Base-by-base conservation (phyloP, 1,140 invertebrate species). In the Medauroidea extradentata region DNA sequence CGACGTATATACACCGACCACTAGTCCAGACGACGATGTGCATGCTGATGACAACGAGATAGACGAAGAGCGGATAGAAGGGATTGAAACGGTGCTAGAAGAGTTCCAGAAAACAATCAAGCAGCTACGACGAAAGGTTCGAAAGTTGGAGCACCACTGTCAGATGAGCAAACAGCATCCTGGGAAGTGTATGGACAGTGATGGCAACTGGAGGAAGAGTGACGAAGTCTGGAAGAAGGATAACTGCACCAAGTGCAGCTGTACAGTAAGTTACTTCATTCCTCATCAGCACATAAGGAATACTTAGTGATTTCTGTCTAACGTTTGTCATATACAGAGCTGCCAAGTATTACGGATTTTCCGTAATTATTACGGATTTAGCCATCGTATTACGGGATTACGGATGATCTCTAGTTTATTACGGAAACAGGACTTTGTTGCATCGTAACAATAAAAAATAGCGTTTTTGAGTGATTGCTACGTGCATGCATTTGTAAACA, bases 91-190 rank as follows among this genome's bases (percentile, higher is more conserved):
- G 44, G 69, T 79, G 4, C 75, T 87, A 3, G 69, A 74, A 21
- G 72, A 77, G 39, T 69, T 86, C 49, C 72, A 80, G 56, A 79
- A 77, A 69, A 81, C 79, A 46, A 76, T 86, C 4, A 77, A 75
- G 41, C 69, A 76, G 11, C 62, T 85, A 50, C 75, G 76, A 62
- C 76, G 79, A 57, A 78, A 79, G 59, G 68, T 84, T 16, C 69
- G 75, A 60, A 74, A 77, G 60, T 60, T 83, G 52, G 78, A 82
- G 63, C 67, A 75, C 14, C 71, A 71, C 24, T 77, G 74, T 62
- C 24, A 38, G 19, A 23, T 39, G 14, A 53, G 49, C 57, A 23
- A 42, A 49, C 60, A 60, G 48, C 59, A 61, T 39, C 68, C 24
- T 7, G 34, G 57, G 24, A 56, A 69, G 44, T 83, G 80, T 66